Evolutionary conservation across 2,113 vertebrate species (phyloP).

Genomic region (Dipodomys merriami): DNA sequence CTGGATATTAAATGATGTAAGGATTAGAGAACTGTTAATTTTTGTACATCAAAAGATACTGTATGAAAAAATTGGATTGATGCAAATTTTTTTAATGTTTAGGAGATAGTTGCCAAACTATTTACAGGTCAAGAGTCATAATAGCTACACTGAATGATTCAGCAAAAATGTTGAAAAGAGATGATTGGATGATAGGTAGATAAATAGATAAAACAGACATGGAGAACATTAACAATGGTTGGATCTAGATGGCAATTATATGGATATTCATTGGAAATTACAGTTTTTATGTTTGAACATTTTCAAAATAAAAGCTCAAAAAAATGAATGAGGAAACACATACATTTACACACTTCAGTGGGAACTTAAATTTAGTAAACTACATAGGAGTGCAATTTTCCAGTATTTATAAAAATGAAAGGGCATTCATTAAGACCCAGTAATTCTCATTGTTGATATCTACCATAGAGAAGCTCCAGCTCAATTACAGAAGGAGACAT

Average conservation of each 20-base stretch:
- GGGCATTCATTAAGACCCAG: background rate
- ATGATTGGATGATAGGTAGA: background rate
- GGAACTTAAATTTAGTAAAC: constrained; percentile 9
- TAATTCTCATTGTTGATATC: background rate
- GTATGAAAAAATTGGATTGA: background rate
- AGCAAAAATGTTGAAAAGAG: background rate
- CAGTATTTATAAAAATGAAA: constrained; percentile 20
- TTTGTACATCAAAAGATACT: constrained; percentile 9
- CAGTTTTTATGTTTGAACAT: constrained; percentile 15
- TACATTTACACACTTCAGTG: background rate
- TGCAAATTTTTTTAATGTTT: constrained; percentile 32
- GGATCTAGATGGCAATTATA: background rate
- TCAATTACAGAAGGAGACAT: background rate
- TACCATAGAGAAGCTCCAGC: background rate
- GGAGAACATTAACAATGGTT: background rate
- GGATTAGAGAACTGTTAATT: background rate
- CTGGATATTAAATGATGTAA: constrained; percentile 46
- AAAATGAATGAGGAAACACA: background rate
- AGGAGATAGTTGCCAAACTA: constrained; percentile 26
- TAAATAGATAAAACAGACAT: background rate
- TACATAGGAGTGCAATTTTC: background rate
- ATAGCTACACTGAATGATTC: background rate
- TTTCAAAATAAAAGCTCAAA: constrained; percentile 32
- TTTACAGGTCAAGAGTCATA: constrained; percentile 41
- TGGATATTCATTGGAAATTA: constrained; percentile 1